A percentile compares a stretch with the other conserved stretches of the same genome.
phyloP scores from a whole-genome alignment of 1,140 invertebrate species.

The Aricia agestis region DNA sequence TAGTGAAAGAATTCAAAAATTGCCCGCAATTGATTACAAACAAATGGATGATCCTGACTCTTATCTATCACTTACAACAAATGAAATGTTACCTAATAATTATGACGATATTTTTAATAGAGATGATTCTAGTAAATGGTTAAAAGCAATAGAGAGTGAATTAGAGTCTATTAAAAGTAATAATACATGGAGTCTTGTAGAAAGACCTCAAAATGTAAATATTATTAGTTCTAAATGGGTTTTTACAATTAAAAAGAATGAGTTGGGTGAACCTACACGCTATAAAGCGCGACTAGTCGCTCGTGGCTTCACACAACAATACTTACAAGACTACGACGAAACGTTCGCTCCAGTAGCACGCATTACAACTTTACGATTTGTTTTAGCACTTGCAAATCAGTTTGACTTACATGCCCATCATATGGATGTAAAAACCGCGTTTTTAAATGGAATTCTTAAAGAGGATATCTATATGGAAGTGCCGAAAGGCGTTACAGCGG shows the following conservation, averaged over 20 bases:
- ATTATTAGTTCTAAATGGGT: conserved; percentile 15
- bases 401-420: conserved; percentile 20
- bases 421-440: conserved; percentile 18
- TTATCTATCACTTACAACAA: neutral
- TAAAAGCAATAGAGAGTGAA: neutral
- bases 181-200: conserved; percentile 4
- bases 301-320: conserved; percentile 14
- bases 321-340: conserved; percentile 18
- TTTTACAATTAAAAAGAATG: conserved; percentile 17
- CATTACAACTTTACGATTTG: conserved; percentile 16
- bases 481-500: conserved; percentile 16
- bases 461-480: conserved; percentile 19
- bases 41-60: neutral
- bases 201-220: conserved; percentile 12
- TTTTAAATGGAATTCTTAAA: conserved; percentile 21
- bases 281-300: conserved; percentile 12
- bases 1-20: neutral
- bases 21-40: conserved; percentile 1
- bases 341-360: conserved; percentile 13
- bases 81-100: neutral
- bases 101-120: conserved; percentile 5
- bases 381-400: conserved; percentile 21
- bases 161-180: neutral
- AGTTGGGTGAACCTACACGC: conserved; percentile 11
- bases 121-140: conserved; percentile 3